These are phyloP conservation scores for Umimayanthus kanabou DNA, from an alignment of 92 coral and sea anemone genomes.

Conservation along the genomic window DNA sequence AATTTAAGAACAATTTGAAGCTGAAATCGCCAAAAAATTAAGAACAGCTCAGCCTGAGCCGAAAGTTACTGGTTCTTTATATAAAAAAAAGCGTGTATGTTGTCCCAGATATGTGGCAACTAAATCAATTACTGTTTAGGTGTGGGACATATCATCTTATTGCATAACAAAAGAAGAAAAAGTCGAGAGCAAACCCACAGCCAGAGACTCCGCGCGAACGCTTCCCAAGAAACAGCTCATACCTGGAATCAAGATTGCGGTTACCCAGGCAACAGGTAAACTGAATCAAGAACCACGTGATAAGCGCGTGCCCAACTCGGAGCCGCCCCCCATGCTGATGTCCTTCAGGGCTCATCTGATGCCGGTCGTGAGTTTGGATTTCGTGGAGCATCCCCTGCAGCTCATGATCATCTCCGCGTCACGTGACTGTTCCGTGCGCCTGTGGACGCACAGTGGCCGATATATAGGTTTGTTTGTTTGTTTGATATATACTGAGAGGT, in stretches of 20 bases:
- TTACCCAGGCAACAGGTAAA: conserved; percentile 6
- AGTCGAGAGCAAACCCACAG: neutral
- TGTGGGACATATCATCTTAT: conserved; percentile 78
- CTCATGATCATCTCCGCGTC: conserved; percentile 82
- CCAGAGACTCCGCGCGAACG: neutral
- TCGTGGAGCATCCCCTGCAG: conserved; percentile 58
- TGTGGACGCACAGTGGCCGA: conserved; percentile 82
- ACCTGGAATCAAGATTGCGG: conserved; percentile 27
- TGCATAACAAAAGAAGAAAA: conserved; percentile 55
- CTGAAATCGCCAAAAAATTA: too few species aligned
- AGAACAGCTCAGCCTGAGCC: too few species aligned
- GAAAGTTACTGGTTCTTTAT: too few species aligned
- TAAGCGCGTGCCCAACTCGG: conserved; percentile 28
- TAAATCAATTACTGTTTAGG: conserved; percentile 36
- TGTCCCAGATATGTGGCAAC: too few species aligned
- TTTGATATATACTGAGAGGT: neutral
- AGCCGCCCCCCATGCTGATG: conserved; percentile 71
- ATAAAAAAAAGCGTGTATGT: too few species aligned
- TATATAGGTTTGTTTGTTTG: conserved; percentile 67
- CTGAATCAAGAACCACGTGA: neutral
- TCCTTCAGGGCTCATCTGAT: conserved; percentile 82
- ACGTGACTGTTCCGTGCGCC: conserved; percentile 84
- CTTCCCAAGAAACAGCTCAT: conserved; percentile 21
- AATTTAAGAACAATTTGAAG: too few species aligned
- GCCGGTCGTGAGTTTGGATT: conserved; percentile 79